These are phyloP conservation scores for Drosophila dives DNA, from an alignment of 2,888 invertebrate genomes.

Conservation along the genomic window DNA sequence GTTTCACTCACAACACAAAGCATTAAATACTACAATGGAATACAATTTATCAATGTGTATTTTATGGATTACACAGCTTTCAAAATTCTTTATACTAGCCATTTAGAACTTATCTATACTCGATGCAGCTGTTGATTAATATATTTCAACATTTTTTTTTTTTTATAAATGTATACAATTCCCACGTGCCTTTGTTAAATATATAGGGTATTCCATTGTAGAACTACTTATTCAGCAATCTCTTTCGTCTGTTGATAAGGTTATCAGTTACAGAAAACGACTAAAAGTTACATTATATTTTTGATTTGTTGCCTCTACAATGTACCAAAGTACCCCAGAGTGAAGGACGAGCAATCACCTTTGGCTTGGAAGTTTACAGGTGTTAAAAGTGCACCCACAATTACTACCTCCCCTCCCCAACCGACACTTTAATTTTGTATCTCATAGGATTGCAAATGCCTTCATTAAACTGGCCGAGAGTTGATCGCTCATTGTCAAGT, in stretches of 20 bases:
- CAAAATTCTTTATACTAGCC: neutral
- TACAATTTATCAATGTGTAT: constrained; percentile 5
- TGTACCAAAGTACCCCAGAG: neutral
- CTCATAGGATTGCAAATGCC: neutral
- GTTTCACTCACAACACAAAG: constrained; percentile 44
- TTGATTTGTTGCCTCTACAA: neutral
- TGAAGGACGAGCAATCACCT: constrained; percentile 43
- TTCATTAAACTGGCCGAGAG: constrained; percentile 8
- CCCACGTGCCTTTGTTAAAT: neutral
- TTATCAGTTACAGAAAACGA: constrained; percentile 25
- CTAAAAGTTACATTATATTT: constrained; percentile 4
- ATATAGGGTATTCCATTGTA: constrained; percentile 19
- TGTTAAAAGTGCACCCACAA: constrained; percentile 9
- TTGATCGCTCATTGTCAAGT: constrained; percentile 54
- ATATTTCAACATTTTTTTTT: neutral
- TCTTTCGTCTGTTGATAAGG: constrained; percentile 31
- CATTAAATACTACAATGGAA: constrained; percentile 4
- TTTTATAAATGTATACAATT: neutral
- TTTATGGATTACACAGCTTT: neutral
- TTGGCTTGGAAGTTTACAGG: constrained; percentile 16
- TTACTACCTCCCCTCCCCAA: neutral
- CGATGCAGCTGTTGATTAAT: neutral
- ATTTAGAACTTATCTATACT: neutral
- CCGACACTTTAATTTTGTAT: neutral
- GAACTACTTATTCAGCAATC: constrained; percentile 5